These are phyloP conservation scores for Hypotaenidia okinawae DNA, from an alignment of 2,797 vertebrate genomes.

Conservation along the genomic window DNA sequence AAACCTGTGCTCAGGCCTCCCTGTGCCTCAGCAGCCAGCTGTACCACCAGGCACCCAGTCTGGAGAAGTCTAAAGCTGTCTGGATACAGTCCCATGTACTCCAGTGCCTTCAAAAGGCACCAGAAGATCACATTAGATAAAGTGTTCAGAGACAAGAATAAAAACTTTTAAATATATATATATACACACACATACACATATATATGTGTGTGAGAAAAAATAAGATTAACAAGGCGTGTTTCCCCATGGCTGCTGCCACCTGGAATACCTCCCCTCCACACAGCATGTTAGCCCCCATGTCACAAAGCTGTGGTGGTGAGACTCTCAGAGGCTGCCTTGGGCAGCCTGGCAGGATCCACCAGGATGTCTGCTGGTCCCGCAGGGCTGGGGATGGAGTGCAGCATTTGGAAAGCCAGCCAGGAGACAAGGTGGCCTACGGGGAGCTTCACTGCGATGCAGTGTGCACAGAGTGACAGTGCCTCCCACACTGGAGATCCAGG, in stretches of 20 bases:
- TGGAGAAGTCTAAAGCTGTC: neutral
- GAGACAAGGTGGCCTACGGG: accelerated
- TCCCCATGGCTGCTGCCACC: neutral
- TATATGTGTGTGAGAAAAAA: neutral
- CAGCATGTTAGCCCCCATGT: too few relatives aligned
- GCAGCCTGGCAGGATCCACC: neutral
- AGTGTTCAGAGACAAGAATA: neutral
- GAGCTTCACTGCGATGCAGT: neutral
- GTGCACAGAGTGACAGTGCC: neutral
- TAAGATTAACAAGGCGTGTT: neutral
- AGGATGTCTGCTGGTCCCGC: neutral
- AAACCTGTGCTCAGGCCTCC: neutral
- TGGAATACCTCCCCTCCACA: neutral
- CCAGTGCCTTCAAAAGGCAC: neutral
- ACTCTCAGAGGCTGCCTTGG: neutral
- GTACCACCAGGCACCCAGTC: neutral
- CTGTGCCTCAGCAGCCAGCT: neutral
- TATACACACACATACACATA: neutral
- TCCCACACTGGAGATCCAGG: accelerated
- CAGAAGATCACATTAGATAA: neutral
- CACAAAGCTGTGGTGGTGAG: neutral
- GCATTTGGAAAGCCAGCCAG: neutral
- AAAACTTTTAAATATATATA: too few relatives aligned
- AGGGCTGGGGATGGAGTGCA: accelerated
- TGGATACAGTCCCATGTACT: neutral